Base-by-base conservation (phyloP, 1,140 invertebrate species). In the Diabrotica undecimpunctata region DNA sequence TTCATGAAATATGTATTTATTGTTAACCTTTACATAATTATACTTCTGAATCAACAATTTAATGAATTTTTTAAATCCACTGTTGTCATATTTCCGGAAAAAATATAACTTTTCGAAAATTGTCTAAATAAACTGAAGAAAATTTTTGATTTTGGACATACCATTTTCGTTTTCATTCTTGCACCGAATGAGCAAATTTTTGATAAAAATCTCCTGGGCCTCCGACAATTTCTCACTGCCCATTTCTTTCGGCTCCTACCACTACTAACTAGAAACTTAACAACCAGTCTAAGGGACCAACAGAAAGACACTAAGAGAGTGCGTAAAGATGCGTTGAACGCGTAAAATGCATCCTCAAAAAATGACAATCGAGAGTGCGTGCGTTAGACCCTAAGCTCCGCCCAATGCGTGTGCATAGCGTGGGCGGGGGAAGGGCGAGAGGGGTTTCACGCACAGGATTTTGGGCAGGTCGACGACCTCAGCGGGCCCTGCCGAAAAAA, bases 401-500 rank as follows among this genome's bases (percentile, higher is more conserved):
- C 75, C 75, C 74, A 62, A 63, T 75, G 75, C 75, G 76, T 76
- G 72, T 73, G 72, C 70, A 74, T 64, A 66, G 65, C 66, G 67
- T 64, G 67, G 67, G 71, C 60, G 69, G 62, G 62, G 50, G 57
- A 55, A 54, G 41, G 41, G 41, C 41, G 41, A 46, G 41, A 46
- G 41, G 41, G 41, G 41, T 46, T 46, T 10, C 41, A 46, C 41
- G 41, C 41, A 46, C 41, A 65, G 62, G 55, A 66, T 63, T 56
- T 62, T 14, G 65, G 66, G 63, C 37, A 59, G 75, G 75, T 75
- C 75, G 75, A 77, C 76, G 77, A 78, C 75, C 77, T 72, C 74
- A 2, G 25, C 25, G 41, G n/a, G 55, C 57, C 11, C 36, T 37
- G 25, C 58, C 50, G 25, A 66, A 53, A 57, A 62, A 46, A 57